phyloP scores from a whole-genome alignment of 2,113 vertebrate species.

The Sphyrna mokarran region DNA sequence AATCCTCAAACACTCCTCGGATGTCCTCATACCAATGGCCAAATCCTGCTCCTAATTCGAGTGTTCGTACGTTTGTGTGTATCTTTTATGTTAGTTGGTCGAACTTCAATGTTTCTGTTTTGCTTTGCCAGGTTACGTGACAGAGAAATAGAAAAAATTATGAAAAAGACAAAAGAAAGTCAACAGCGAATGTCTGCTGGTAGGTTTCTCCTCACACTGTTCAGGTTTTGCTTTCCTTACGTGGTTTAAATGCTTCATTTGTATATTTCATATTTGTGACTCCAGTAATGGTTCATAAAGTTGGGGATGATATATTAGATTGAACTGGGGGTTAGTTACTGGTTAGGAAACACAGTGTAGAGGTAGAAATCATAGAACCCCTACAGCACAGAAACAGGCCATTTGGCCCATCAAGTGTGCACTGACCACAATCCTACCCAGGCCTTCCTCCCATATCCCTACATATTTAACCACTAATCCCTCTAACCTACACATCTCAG shows the following conservation, averaged over 20 bases:
- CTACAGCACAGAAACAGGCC: no score
- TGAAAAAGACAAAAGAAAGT: conserved; percentile 22
- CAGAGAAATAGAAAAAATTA: conserved; percentile 21
- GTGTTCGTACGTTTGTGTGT: no score
- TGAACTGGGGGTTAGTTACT: background rate
- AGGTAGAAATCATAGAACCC: no score
- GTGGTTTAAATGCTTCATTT: background rate
- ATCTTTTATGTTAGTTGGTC: background rate
- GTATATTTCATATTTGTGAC: background rate
- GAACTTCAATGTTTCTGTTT: background rate
- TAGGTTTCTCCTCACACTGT: background rate
- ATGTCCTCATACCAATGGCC: no score
- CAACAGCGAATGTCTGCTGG: background rate
- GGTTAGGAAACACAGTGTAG: background rate
- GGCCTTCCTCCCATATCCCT: no score
- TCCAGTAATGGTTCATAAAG: background rate
- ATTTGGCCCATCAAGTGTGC: no score
- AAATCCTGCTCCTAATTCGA: no score
- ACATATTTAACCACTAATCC: no score
- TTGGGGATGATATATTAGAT: background rate
- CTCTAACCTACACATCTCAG: no score
- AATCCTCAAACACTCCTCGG: no score
- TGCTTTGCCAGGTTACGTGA: conserved; percentile 42
- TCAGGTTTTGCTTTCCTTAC: background rate
- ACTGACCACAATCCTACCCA: no score